Evolutionary conservation across 2,888 invertebrate species (phyloP).

Genomic region (Monopis laevigella): DNA sequence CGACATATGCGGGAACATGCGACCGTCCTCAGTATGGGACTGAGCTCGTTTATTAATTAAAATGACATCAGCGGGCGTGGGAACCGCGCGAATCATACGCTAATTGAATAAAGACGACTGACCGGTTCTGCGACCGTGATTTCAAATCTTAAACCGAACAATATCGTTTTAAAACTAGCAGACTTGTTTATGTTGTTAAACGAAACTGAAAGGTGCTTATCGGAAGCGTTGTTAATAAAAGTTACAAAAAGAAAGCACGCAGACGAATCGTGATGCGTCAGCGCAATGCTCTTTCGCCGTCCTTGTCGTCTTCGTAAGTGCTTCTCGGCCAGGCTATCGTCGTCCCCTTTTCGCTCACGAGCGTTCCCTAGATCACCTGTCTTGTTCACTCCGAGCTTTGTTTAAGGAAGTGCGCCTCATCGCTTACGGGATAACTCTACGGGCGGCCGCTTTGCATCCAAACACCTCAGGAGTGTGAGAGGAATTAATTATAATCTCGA

Average conservation of each 20-base stretch:
- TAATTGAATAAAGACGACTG: slow-evolving; percentile 27
- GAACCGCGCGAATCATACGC: slow-evolving; percentile 48
- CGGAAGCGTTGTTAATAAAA: slow-evolving; percentile 39
- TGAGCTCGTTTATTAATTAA: slow-evolving; percentile 51
- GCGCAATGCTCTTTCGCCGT: slow-evolving; percentile 51
- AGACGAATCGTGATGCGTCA: slow-evolving; percentile 55
- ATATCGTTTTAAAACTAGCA: neutral
- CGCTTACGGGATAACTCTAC: slow-evolving; percentile 47
- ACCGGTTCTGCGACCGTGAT: slow-evolving; percentile 44
- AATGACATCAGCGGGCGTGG: slow-evolving; percentile 65
- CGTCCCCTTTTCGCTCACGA: slow-evolving; percentile 25
- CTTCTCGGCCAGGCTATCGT: slow-evolving; percentile 35
- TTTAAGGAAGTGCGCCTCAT: slow-evolving; percentile 49
- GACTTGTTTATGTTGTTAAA: too few relatives aligned
- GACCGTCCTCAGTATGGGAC: slow-evolving; percentile 32
- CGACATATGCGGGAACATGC: slow-evolving; percentile 23
- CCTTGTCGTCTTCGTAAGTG: slow-evolving; percentile 31
- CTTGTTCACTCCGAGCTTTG: slow-evolving; percentile 29
- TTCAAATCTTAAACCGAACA: slow-evolving; percentile 21
- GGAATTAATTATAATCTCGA: too few relatives aligned
- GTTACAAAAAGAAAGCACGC: slow-evolving; percentile 36
- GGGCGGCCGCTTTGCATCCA: slow-evolving; percentile 41
- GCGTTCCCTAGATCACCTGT: slow-evolving; percentile 17
- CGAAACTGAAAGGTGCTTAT: slow-evolving; percentile 46
- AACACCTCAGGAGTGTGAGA: slow-evolving; percentile 29